phyloP scores from a whole-genome alignment of 1,140 invertebrate genomes.

The Pseudomyrmex dendroicus region DNA sequence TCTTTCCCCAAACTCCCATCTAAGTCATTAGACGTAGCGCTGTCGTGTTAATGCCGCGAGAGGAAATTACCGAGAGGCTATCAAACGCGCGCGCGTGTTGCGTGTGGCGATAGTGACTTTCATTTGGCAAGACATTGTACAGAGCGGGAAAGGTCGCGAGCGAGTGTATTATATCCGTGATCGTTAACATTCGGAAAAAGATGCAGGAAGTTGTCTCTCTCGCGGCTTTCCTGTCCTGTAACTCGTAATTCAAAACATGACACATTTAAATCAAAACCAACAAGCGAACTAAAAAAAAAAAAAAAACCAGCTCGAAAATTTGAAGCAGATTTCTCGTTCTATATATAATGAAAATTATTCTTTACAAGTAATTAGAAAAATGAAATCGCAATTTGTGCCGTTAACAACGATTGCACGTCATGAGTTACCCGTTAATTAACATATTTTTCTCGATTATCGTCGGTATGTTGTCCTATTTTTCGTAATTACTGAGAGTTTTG shows the following conservation, averaged over 20 bases:
- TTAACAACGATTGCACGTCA: no score
- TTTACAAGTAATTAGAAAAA: background rate
- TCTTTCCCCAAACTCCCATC: slow-evolving; percentile 1
- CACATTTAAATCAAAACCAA: no score
- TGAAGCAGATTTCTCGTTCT: no score
- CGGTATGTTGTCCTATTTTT: no score
- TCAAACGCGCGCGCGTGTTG: background rate
- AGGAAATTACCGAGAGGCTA: slow-evolving; percentile 22
- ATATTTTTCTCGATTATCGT: no score
- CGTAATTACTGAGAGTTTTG: no score
- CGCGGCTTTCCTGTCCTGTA: background rate
- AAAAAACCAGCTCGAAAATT: no score
- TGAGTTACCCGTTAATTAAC: no score
- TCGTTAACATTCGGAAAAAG: slow-evolving; percentile 40
- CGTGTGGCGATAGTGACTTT: slow-evolving; percentile 47
- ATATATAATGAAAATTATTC: no score
- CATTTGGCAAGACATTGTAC: slow-evolving; percentile 32
- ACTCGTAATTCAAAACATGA: no score
- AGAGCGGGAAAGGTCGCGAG: slow-evolving; percentile 17
- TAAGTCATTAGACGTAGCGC: background rate
- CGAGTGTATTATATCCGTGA: background rate
- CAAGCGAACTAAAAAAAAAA: no score
- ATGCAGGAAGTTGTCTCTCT: slow-evolving; percentile 1
- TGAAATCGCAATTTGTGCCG: no score
- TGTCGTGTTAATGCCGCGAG: background rate